Evolutionary conservation across 2,888 invertebrate genomes (phyloP).

Genomic region (Chironomus tentans): DNA sequence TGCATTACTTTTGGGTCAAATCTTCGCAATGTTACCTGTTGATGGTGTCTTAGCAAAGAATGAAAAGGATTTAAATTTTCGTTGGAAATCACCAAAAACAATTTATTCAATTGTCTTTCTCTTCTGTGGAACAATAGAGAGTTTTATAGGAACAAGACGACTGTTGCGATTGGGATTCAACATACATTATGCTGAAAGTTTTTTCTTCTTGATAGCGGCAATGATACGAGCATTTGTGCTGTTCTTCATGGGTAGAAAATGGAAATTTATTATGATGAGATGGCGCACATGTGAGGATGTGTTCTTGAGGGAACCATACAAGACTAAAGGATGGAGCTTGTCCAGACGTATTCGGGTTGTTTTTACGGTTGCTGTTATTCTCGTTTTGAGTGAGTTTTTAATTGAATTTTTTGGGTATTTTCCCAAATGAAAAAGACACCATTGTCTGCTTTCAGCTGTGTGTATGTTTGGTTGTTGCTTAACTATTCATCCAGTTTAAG

Average conservation of each 20-base stretch:
- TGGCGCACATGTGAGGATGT: conserved; percentile 1
- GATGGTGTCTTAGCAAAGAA: conserved; percentile 42
- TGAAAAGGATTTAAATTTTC: conserved; percentile 40
- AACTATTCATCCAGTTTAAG: too few species aligned
- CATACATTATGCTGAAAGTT: conserved; percentile 7
- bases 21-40: conserved; percentile 35
- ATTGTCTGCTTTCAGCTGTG: too few species aligned
- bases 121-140: neutral
- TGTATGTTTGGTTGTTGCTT: too few species aligned
- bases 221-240: neutral
- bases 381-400: neutral
- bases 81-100: conserved; percentile 36
- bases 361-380: neutral
- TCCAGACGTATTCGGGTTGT: neutral
- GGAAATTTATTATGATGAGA: neutral
- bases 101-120: conserved; percentile 31
- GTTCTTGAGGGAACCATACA: neutral
- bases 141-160: neutral
- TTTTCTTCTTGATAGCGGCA: neutral
- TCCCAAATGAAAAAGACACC: too few species aligned
- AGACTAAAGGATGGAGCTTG: neutral
- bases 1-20: neutral
- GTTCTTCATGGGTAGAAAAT: neutral
- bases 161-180: neutral
- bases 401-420: too few species aligned